Evolutionary conservation across 2,888 invertebrate genomes (phyloP).

Genomic region (Drosophila greeni): DNA sequence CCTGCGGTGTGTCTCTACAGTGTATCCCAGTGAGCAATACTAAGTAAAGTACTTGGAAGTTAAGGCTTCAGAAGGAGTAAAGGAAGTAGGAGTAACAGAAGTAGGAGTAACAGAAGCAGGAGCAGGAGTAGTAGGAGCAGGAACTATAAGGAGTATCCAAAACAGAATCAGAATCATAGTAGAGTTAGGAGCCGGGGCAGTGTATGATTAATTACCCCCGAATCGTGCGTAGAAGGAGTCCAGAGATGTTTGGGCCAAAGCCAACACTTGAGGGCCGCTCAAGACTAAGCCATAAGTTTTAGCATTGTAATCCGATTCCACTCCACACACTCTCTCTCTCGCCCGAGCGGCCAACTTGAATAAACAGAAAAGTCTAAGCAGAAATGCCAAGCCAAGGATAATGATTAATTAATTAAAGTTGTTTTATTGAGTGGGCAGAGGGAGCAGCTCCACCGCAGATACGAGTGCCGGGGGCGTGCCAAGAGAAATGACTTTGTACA

Average conservation of each 20-base stretch:
- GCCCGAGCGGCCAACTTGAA: slow-evolving; percentile 38
- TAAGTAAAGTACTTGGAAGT: slow-evolving; percentile 48
- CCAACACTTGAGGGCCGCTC: slow-evolving; percentile 25
- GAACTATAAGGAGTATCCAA: no score
- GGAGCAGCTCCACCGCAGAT: slow-evolving; percentile 1
- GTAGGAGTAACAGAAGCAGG: background rate
- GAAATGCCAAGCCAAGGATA: slow-evolving; percentile 56
- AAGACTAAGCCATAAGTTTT: slow-evolving; percentile 60
- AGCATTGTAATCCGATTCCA: slow-evolving; percentile 57
- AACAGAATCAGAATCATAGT: slow-evolving; percentile 1
- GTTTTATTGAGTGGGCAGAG: slow-evolving; percentile 53
- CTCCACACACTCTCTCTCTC: slow-evolving; percentile 14
- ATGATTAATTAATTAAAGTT: slow-evolving; percentile 71
- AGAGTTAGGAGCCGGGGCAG: slow-evolving; percentile 40
- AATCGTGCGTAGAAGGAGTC: slow-evolving; percentile 35
- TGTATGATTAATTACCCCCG: slow-evolving; percentile 58
- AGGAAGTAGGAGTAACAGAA: background rate
- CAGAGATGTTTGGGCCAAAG: slow-evolving; percentile 20
- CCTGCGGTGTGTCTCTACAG: slow-evolving; percentile 54
- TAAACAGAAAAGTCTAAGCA: slow-evolving; percentile 48
- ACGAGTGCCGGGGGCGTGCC: slow-evolving; percentile 31
- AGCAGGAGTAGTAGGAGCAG: no score
- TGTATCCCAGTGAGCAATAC: slow-evolving; percentile 74
- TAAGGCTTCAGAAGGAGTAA: slow-evolving; percentile 16
- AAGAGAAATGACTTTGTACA: slow-evolving; percentile 60